Conservation (phyloP, 2,113 vertebrate genomes). For the Cettia cetti region DNA sequence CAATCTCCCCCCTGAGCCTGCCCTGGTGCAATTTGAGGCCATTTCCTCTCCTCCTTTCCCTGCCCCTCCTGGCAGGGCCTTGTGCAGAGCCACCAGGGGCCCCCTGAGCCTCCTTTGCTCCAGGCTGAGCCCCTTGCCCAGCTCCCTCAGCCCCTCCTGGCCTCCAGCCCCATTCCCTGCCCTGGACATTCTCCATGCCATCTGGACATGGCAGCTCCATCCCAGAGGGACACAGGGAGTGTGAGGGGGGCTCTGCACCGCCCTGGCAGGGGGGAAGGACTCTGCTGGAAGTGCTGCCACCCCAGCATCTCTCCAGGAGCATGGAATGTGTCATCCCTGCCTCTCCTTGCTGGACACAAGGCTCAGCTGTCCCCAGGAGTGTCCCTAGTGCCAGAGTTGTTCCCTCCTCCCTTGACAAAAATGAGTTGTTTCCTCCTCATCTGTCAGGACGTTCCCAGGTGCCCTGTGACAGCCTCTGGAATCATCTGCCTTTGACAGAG, state of each 20-base stretch:
- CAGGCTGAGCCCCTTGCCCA: background rate
- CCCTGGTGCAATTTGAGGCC: background rate
- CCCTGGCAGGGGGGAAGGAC: no score
- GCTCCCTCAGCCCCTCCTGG: background rate
- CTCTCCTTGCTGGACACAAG: background rate
- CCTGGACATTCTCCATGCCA: background rate
- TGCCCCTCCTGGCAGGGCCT: background rate
- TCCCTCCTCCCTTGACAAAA: background rate
- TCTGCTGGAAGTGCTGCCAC: background rate
- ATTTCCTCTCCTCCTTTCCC: background rate
- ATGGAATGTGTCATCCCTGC: background rate
- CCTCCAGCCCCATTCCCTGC: background rate
- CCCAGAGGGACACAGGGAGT: fast-evolving
- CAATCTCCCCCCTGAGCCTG: background rate
- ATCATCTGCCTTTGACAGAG: background rate
- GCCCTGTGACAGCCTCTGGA: background rate
- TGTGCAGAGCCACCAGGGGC: fast-evolving
- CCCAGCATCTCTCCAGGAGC: background rate
- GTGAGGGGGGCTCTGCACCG: fast-evolving
- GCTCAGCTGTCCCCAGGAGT: background rate
- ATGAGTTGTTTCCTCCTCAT: background rate
- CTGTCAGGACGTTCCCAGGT: background rate
- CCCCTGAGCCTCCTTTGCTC: background rate
- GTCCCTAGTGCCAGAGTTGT: background rate
- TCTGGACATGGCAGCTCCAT: fast-evolving